Evolutionary conservation across 2,797 vertebrate genomes (phyloP).

Genomic region (Champsocephalus esox): DNA sequence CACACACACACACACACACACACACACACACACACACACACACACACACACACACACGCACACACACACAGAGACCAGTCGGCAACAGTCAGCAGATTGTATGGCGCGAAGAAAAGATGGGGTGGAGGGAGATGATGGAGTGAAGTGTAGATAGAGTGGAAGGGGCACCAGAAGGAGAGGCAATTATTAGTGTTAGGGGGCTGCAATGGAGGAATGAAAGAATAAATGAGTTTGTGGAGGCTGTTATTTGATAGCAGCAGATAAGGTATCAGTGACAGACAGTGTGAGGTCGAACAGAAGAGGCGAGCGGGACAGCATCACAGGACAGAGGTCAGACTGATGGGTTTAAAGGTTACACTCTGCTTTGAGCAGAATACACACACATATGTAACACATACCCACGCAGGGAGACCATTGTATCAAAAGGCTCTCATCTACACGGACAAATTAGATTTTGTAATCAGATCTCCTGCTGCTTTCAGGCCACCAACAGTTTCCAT

Average conservation of each 20-base stretch:
- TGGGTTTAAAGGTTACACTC: slow-evolving; percentile 52
- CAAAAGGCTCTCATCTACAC: slow-evolving; percentile 40
- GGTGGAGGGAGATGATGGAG: slow-evolving; percentile 55
- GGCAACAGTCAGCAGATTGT: slow-evolving; percentile 73
- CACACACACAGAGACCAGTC: slow-evolving; percentile 53
- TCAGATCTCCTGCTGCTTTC: slow-evolving; percentile 54
- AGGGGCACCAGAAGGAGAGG: slow-evolving; percentile 66
- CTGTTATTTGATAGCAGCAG: slow-evolving; percentile 78
- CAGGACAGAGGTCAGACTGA: slow-evolving; percentile 67
- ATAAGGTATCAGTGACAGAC: slow-evolving; percentile 79
- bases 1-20: no score
- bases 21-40: slow-evolving; percentile 34
- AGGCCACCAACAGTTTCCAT: slow-evolving; percentile 32
- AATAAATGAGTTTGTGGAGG: slow-evolving; percentile 54
- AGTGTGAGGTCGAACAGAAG: slow-evolving; percentile 67
- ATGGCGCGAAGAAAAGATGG: slow-evolving; percentile 41
- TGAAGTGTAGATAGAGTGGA: slow-evolving; percentile 54
- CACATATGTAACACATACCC: slow-evolving; percentile 32
- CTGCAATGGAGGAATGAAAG: slow-evolving; percentile 45
- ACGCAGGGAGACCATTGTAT: slow-evolving; percentile 26
- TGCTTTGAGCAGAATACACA: slow-evolving; percentile 29
- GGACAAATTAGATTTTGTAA: slow-evolving; percentile 70
- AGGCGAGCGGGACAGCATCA: slow-evolving; percentile 40
- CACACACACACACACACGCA: not conserved
- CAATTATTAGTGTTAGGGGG: slow-evolving; percentile 46